phyloP scores from a whole-genome alignment of 2,797 vertebrate species.

The Dromococcyx pavoninus region DNA sequence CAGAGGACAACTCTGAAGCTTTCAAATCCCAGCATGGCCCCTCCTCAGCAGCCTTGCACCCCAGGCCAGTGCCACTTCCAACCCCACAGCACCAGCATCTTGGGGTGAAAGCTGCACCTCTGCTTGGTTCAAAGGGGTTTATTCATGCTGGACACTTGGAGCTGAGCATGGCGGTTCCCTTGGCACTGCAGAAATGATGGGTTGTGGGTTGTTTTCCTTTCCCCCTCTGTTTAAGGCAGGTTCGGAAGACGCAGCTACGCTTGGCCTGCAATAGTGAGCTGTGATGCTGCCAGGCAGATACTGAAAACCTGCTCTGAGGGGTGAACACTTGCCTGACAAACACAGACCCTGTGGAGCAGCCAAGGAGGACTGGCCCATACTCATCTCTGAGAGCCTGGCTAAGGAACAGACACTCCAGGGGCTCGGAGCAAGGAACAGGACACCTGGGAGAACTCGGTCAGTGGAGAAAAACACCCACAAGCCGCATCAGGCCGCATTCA shows the following conservation, averaged over 20 bases:
- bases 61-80: too few relatives aligned
- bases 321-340: background rate
- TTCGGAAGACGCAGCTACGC: background rate
- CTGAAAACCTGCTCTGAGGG: background rate
- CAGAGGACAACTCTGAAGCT: background rate
- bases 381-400: background rate
- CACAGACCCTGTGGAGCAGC: background rate
- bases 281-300: too few relatives aligned
- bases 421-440: background rate
- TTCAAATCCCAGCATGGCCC: background rate
- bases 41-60: too few relatives aligned
- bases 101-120: accelerated
- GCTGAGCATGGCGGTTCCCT: background rate
- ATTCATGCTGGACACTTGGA: background rate
- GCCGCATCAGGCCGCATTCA: too few relatives aligned
- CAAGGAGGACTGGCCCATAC: background rate
- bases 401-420: background rate
- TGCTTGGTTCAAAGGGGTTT: background rate
- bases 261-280: accelerated
- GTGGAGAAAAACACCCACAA: background rate
- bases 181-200: accelerated
- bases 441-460: background rate
- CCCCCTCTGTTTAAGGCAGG: background rate
- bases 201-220: background rate
- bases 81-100: too few relatives aligned